phyloP scores from a whole-genome alignment of 92 coral and sea anemone genomes.

The Diadumene lineata region DNA sequence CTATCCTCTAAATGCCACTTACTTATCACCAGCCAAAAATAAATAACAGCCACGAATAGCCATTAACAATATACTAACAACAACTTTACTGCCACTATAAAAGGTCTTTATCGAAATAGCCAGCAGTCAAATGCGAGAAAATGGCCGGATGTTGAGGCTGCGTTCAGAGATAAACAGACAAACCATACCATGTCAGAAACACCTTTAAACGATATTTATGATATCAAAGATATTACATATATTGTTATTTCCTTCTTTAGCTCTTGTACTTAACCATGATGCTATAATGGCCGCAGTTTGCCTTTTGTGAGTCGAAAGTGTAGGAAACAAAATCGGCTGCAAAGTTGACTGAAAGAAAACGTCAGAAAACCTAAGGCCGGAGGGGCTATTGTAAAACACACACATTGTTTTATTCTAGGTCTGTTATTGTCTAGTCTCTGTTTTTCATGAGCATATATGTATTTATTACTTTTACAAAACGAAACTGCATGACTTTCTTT shows the following conservation, averaged over 20 bases:
- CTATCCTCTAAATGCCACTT: not conserved
- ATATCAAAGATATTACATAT: constrained; percentile 2
- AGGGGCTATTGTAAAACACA: too few species aligned
- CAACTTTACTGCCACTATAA: not conserved
- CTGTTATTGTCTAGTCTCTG: too few species aligned
- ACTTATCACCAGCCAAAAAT: constrained; percentile 11
- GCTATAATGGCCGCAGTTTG: too few species aligned
- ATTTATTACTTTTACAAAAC: too few species aligned
- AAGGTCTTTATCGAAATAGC: constrained; percentile 16
- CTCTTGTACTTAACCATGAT: too few species aligned
- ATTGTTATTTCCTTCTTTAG: not conserved
- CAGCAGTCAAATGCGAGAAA: constrained; percentile 3
- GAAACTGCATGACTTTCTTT: too few species aligned
- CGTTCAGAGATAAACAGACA: not conserved
- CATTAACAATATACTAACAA: not conserved
- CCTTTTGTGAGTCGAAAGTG: too few species aligned
- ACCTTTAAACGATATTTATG: not conserved
- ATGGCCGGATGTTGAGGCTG: constrained; percentile 19
- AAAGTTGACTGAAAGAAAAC: too few species aligned
- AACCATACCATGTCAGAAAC: not conserved
- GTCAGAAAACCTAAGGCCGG: too few species aligned
- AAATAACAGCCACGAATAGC: not conserved
- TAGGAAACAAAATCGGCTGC: too few species aligned
- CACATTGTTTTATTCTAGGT: too few species aligned
- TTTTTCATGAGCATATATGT: too few species aligned